phyloP scores from a whole-genome alignment of 2,113 vertebrate species.

The Equus przewalskii region DNA sequence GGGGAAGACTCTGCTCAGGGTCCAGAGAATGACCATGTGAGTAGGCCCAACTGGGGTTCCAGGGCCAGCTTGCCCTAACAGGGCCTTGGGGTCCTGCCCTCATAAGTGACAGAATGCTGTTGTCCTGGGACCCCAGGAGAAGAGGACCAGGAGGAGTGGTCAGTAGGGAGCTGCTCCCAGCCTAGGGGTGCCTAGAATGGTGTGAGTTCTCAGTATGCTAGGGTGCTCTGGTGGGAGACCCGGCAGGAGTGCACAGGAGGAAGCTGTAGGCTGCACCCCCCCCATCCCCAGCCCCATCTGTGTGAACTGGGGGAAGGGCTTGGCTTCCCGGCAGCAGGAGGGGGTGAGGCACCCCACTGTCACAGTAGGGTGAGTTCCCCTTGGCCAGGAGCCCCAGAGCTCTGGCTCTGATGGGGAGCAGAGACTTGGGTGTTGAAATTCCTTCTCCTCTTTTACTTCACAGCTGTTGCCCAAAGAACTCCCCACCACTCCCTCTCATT shows the following conservation, averaged over 20 bases:
- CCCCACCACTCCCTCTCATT: neutral
- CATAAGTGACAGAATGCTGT: neutral
- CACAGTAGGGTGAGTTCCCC: neutral
- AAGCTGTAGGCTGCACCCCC: neutral
- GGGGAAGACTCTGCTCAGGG: neutral
- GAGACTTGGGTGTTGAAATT: slow-evolving; percentile 45
- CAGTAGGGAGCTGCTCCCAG: neutral
- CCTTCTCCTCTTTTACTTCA: slow-evolving; percentile 29
- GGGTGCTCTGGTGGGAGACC: neutral
- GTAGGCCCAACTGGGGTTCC: neutral
- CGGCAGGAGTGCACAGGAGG: neutral
- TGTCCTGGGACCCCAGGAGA: neutral
- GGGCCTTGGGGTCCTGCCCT: rapidly evolving
- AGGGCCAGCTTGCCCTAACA: neutral
- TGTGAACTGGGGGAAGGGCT: neutral
- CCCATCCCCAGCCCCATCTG: neutral
- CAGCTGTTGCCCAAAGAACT: slow-evolving; percentile 38
- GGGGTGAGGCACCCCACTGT: neutral
- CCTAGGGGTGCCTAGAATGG: too few relatives aligned
- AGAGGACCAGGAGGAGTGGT: neutral
- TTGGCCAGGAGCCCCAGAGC: neutral
- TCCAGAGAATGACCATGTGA: neutral
- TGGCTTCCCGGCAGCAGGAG: neutral
- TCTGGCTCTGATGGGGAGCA: neutral
- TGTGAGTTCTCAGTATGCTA: neutral